Evolutionary conservation across 2,113 vertebrate genomes (phyloP), one percentile per base, ranked within the genome.

Genomic region (Syngnathus floridae): DNA sequence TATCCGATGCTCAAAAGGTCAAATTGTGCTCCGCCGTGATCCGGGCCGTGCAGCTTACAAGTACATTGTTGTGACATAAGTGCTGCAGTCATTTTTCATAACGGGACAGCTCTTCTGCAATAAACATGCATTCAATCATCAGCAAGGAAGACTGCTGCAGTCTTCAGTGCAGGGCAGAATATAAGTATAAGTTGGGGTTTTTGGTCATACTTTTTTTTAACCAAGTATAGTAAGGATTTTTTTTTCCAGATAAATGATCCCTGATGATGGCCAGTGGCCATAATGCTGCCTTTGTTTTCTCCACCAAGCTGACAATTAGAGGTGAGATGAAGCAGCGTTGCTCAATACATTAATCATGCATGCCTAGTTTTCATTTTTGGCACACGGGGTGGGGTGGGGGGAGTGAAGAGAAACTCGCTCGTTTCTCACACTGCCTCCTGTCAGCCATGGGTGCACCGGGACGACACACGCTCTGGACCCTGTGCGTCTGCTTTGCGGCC

Each of bases 261-360:
- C 22, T 31, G 22, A 55, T 51, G 3, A 49, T 49, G 22, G 21
- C 21, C 7, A 12, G 31, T 7, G 22, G 31, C 40, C 1, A 61
- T 49, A 48, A 63, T 36, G 31, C 17, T 7, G 45, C 41, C 49
- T 64, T 22, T 19, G 52, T 9, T 26, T 58, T 54, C 17, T 26
- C 38, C 31, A 37, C 21, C 19, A 62, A 48, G 51, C 22, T 63
- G 51, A 60, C 48, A 62, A 14, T 3, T 46, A 41, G 57, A 55
- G 36, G 37, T 69, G 60, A 63, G 31, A 19, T 46, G 59, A 49
- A 52, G 38, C n/a, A 13, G 59, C 19, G 8, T 61, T 22, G 35
- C 69, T 87, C 79, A 48, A 80, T 87, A 82, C 49, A 81, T 86
- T 80, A 76, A 82, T 88, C 85, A 85, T 77, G 83, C 86, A 81